Conservation (phyloP, 1,140 invertebrate species). For the Drosophila kikkawai region DNA sequence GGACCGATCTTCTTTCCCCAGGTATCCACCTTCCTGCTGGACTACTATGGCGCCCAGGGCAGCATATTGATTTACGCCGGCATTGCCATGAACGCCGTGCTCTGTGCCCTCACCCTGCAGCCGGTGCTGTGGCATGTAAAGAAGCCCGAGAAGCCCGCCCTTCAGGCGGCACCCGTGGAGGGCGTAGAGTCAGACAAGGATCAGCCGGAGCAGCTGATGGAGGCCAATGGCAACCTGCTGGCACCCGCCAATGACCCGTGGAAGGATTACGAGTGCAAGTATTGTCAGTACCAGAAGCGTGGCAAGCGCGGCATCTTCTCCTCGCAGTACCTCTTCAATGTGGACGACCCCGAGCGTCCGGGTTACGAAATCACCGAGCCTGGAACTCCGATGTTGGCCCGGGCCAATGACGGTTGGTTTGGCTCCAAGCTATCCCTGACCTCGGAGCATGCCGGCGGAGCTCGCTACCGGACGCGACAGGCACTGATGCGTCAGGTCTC, state of each 20-base stretch:
- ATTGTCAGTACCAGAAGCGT: constrained; percentile 69
- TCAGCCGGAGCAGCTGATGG: constrained; percentile 38
- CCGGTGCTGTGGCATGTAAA: constrained; percentile 88
- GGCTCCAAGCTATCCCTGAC: constrained; percentile 84
- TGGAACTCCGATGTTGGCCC: constrained; percentile 88
- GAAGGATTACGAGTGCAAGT: constrained; percentile 85
- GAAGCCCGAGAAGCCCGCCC: constrained; percentile 44
- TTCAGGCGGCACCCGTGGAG: not conserved
- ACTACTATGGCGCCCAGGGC: constrained; percentile 86
- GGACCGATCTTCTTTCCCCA: constrained; percentile 87
- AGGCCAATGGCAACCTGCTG: constrained; percentile 68
- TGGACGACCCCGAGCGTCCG: constrained; percentile 87
- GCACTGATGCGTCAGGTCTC: constrained; percentile 84
- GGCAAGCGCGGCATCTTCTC: constrained; percentile 86
- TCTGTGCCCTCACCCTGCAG: constrained; percentile 87
- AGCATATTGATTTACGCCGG: constrained; percentile 87
- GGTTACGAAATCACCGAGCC: constrained; percentile 89
- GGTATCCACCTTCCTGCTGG: constrained; percentile 86
- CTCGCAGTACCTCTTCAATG: constrained; percentile 89
- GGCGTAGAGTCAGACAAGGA: constrained; percentile 15
- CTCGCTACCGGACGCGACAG: constrained; percentile 86
- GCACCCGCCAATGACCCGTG: constrained; percentile 50
- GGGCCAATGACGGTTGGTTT: constrained; percentile 89
- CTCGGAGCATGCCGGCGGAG: constrained; percentile 85
- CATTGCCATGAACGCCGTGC: constrained; percentile 86